Evolutionary conservation across 2,888 invertebrate genomes (phyloP).

Genomic region (Sericinus montela): DNA sequence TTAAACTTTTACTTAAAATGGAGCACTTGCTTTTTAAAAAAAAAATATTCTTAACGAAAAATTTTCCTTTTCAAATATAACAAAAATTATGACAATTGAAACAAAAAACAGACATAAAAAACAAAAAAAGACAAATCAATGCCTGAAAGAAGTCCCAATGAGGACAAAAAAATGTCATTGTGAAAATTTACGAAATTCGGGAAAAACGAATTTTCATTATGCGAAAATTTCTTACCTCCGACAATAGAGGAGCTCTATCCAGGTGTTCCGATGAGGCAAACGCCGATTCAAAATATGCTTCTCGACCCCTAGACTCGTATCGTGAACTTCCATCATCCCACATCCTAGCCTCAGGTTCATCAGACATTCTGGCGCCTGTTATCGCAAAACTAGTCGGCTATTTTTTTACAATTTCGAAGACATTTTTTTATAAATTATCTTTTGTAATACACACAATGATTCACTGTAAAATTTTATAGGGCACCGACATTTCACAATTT

Average conservation of each 20-base stretch:
- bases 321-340: constrained; percentile 68
- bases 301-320: constrained; percentile 56
- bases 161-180: too few species aligned
- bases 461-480: constrained; percentile 1
- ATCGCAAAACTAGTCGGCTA: constrained; percentile 5
- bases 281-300: constrained; percentile 61
- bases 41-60: too few species aligned
- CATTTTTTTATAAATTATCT: constrained; percentile 6
- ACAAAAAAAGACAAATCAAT: too few species aligned
- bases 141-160: too few species aligned
- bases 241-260: constrained; percentile 66
- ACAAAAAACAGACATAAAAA: too few species aligned
- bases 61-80: too few species aligned
- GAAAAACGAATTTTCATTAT: not conserved
- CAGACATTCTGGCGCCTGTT: constrained; percentile 73
- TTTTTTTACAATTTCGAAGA: constrained; percentile 2
- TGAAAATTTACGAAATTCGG: not conserved
- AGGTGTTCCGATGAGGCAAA: constrained; percentile 70
- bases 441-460: not conserved
- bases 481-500: constrained; percentile 2
- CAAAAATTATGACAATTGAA: too few species aligned
- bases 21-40: too few species aligned
- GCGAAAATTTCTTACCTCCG: constrained; percentile 47
- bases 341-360: constrained; percentile 72
- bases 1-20: too few species aligned